Conservation (phyloP, 2,888 invertebrate species). For the Agrochola litura region DNA sequence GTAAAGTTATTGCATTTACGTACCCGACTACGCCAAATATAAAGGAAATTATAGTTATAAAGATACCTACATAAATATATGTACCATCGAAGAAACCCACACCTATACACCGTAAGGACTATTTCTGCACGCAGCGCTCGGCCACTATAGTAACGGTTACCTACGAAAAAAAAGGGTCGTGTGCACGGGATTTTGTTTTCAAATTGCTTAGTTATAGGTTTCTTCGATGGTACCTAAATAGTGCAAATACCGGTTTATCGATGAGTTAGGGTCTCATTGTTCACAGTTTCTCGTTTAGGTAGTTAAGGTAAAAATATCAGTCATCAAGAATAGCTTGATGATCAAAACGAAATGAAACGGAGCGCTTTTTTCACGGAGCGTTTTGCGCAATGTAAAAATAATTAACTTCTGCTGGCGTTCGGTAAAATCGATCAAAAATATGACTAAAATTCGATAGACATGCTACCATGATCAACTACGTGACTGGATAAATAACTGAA, state of each 20-base stretch:
- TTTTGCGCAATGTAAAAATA: slow-evolving; percentile 33
- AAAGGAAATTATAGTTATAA: slow-evolving; percentile 27
- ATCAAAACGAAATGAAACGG: slow-evolving; percentile 29
- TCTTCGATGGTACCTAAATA: slow-evolving; percentile 15
- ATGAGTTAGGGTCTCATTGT: slow-evolving; percentile 18
- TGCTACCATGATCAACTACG: slow-evolving; percentile 23
- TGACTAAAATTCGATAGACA: slow-evolving; percentile 15
- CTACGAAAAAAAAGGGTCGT: too few species aligned
- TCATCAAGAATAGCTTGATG: slow-evolving; percentile 4
- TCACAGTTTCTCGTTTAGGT: slow-evolving; percentile 6
- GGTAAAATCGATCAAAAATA: slow-evolving; percentile 16
- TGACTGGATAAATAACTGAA: slow-evolving; percentile 10
- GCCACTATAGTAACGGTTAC: too few species aligned
- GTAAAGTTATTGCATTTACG: slow-evolving; percentile 35
- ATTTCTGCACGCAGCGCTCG: too few species aligned
- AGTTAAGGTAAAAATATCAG: slow-evolving; percentile 28
- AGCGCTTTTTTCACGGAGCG: slow-evolving; percentile 17
- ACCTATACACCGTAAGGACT: too few species aligned
- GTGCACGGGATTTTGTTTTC: too few species aligned
- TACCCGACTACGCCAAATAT: slow-evolving; percentile 18
- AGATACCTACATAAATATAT: too few species aligned
- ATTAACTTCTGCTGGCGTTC: slow-evolving; percentile 21
- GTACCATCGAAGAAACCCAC: too few species aligned
- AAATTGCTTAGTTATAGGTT: too few species aligned
- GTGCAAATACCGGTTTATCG: background rate